Evolutionary conservation across 1,140 invertebrate species (phyloP), one percentile per base, ranked within the genome.

Genomic region (Hylaeus volcanicus): DNA sequence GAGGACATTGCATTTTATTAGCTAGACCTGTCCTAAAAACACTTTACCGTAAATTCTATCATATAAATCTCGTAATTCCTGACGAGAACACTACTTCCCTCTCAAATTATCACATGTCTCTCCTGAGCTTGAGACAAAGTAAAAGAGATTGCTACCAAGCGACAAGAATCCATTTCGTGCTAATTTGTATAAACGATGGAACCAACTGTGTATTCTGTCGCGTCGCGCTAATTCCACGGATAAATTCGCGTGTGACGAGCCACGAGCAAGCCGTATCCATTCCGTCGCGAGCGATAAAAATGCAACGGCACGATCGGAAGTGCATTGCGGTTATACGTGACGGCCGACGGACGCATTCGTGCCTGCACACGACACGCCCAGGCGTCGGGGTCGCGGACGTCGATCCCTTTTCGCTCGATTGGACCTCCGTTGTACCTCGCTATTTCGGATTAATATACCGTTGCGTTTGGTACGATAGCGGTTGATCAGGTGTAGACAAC

Each of bases 301-400:
- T 73, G 71, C 71, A n/a, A 3, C 41, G 43, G 41, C 58, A 73
- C 71, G 71, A 45, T 37, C 56, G 71, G 56, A 45, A 48, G 41
- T 73, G 71, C 56, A 72, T 72, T 37, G 41, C 56, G 56, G 66
- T 69, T 41, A 5, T 60, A 60, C 56, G 70, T 45, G 55, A 58
- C 39, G 39, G 3, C 15, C n/a, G 14, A 6, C 14, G 9, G 45
- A 53, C 11, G n/a, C 61, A 39, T 53, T 53, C 66, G 11, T 69
- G 51, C 37, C 3, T 39, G 51, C n/a, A 69, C 8, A 14, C 39
- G 39, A 39, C 51, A 9, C 51, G 51, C 6, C 51, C 3, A 5
- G 55, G 6, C 51, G 9, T 55, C n/a, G 55, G 51, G 8, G 9
- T 51, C 51, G 51, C 51, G 11, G 51, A 11, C 14, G 26, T 14